Base-by-base conservation (phyloP, 2,888 invertebrate genomes). In the Acanthoscelides obtectus region DNA sequence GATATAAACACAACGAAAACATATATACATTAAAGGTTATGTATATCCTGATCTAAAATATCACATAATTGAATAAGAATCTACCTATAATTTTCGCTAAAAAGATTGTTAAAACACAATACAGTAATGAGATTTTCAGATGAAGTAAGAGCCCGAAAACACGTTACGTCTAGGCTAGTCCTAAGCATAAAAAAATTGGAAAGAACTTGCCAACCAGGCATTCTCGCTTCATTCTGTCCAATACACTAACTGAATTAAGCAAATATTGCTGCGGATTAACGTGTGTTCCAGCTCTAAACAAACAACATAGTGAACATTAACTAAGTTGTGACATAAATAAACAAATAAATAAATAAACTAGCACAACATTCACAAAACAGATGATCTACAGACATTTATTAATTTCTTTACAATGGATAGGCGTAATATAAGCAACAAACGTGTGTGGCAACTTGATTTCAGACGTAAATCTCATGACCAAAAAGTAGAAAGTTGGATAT, bases 11-110 rank as follows among this genome's bases (percentile, higher is more conserved):
- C 25, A 70, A 66, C 20, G 63, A 19, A 71, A 64, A 64, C 71
- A 64, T 69, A 68, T 70, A 20, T 71, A 72, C 68, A 73, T 71
- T 68, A 66, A 70, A 69, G 27, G 8, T 63, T 70, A 70, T 12
- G 25, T 25, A 68, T 63, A 70, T 66, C 69, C 20, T 72, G 72
- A 72, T 66, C 66, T 73, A 74, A 72, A 72, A 45, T 75, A 75
- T 75, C 74, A 75, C 74, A 75, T 71, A 67, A 70, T 73, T 72
- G 21, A 74, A 27, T 70, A 71, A 71, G 67, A 68, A 64, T 12
- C 72, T 71, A 73, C 21, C 69, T 69, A 70, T 67, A 19, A 69
- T 69, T 66, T 67, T n/a, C 25, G 27, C 68, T 69, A 67, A 64
- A 65, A n/a, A 68, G 63, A 71, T 69, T 71, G 71, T 71, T 71